Percentiles rank a stretch among this genome's conserved stretches.
These are phyloP conservation scores for roundworm (Caenorhabditis elegans) DNA, from an alignment of 1,140 invertebrate genomes.

Conservation along the genomic window DNA sequence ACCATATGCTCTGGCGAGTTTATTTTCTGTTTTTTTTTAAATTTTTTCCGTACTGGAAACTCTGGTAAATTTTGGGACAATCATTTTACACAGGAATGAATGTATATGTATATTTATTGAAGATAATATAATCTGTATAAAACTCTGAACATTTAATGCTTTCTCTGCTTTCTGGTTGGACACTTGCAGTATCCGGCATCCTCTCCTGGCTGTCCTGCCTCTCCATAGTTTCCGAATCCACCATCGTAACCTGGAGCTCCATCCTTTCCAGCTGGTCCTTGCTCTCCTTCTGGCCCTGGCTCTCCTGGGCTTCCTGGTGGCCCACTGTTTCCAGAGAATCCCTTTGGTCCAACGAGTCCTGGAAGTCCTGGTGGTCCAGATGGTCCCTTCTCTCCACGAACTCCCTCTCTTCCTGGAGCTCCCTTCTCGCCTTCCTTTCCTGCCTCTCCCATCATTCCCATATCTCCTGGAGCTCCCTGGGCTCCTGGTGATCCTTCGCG, in stretches of 20 bases:
- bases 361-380: slow-evolving; percentile 38
- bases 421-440: slow-evolving; percentile 44
- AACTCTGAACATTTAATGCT: background rate
- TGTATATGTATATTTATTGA: background rate
- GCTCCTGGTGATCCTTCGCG: slow-evolving; percentile 32
- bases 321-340: slow-evolving; percentile 39
- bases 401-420: slow-evolving; percentile 37
- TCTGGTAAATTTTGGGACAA: too few species aligned
- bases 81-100: too few species aligned
- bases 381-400: slow-evolving; percentile 42
- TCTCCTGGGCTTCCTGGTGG: slow-evolving; percentile 35
- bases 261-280: slow-evolving; percentile 26
- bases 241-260: slow-evolving; percentile 42
- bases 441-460: slow-evolving; percentile 34
- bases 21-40: too few species aligned
- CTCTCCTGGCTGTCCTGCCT: slow-evolving; percentile 40
- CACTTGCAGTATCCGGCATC: slow-evolving; percentile 40
- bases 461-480: slow-evolving; percentile 35
- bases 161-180: slow-evolving; percentile 33
- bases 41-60: too few species aligned
- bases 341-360: slow-evolving; percentile 43
- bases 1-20: too few species aligned
- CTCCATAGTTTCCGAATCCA: slow-evolving; percentile 38
- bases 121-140: background rate
- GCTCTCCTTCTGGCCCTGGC: slow-evolving; percentile 25